Conservation (phyloP, 2,888 invertebrate species). For the Agrochola litura region DNA sequence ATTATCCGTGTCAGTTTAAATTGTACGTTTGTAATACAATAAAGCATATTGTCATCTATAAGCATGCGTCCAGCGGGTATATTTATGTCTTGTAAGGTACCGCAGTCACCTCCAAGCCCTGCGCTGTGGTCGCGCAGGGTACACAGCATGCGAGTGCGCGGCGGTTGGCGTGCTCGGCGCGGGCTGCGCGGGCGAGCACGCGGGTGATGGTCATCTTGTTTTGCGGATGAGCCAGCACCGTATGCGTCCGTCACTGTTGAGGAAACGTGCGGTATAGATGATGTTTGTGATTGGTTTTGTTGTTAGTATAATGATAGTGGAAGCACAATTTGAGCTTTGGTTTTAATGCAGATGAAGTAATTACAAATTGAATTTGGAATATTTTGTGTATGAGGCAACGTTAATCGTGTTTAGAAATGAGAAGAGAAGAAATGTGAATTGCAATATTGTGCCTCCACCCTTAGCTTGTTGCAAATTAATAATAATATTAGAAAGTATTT, state of each 20-base stretch:
- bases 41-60: conserved; percentile 32
- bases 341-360: conserved; percentile 14
- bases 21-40: conserved; percentile 6
- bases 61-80: conserved; percentile 14
- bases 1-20: neutral
- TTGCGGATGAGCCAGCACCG: conserved; percentile 82
- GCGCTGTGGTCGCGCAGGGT: conserved; percentile 8
- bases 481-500: neutral
- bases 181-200: conserved; percentile 55
- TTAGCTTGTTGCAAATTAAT: neutral
- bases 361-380: neutral
- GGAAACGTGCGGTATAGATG: neutral
- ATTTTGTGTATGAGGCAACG: neutral
- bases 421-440: neutral
- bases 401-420: neutral
- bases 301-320: conserved; percentile 7
- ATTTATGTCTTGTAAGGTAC: conserved; percentile 14
- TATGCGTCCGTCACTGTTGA: conserved; percentile 82
- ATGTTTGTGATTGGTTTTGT: neutral
- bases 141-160: neutral
- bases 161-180: conserved; percentile 39
- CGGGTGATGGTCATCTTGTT: conserved; percentile 78
- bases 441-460: conserved; percentile 36
- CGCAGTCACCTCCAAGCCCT: conserved; percentile 57
- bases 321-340: conserved; percentile 25